Percentiles rank a stretch among this genome's conserved stretches.
These are phyloP conservation scores for Drosophila mayaguana DNA, from an alignment of 2,888 invertebrate genomes.

Conservation along the genomic window DNA sequence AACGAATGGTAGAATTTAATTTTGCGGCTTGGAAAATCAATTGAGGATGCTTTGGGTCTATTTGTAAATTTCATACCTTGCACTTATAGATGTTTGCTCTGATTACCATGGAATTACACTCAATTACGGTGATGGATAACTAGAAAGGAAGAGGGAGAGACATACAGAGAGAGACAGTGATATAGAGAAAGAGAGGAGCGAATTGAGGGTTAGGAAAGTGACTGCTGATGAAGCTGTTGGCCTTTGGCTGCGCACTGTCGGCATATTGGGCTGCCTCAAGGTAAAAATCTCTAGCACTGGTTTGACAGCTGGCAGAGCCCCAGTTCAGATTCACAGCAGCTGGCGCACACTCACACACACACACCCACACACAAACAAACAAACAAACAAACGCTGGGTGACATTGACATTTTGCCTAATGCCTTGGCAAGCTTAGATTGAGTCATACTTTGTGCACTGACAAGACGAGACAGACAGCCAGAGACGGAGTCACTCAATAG, in stretches of 20 bases:
- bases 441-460: constrained; percentile 52
- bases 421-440: constrained; percentile 49
- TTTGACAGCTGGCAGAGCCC: constrained; percentile 44
- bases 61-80: constrained; percentile 32
- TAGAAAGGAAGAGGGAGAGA: not conserved
- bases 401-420: constrained; percentile 59
- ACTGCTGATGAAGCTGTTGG: constrained; percentile 18
- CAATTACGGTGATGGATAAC: constrained; percentile 38
- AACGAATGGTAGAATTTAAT: constrained; percentile 18
- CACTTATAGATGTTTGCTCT: constrained; percentile 42
- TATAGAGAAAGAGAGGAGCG: not conserved
- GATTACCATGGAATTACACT: constrained; percentile 53
- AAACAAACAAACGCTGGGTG: constrained; percentile 16
- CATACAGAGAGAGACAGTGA: not conserved
- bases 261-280: constrained; percentile 43
- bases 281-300: constrained; percentile 39
- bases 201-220: not conserved
- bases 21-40: constrained; percentile 39
- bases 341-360: constrained; percentile 10
- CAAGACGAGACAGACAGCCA: constrained; percentile 37
- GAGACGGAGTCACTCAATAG: constrained; percentile 44
- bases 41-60: constrained; percentile 18
- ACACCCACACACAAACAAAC: not conserved
- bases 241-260: constrained; percentile 13
- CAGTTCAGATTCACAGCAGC: constrained; percentile 22